A percentile compares a stretch with the other conserved stretches of the same genome.
phyloP scores from a whole-genome alignment of 1,140 invertebrate genomes.

The Nasonia longicornis region DNA sequence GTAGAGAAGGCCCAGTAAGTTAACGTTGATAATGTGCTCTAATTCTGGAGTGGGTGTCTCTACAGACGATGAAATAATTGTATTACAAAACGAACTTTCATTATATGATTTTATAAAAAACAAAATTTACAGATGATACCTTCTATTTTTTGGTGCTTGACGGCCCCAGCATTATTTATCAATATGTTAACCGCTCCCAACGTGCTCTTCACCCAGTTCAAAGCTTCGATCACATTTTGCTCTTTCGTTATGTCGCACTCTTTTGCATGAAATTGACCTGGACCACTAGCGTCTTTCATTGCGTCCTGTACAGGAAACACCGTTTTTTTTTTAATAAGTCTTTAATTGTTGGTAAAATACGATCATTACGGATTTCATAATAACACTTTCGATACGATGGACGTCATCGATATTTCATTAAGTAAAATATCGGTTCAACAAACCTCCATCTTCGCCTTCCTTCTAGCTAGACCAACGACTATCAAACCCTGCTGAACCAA shows the following conservation, averaged over 20 bases:
- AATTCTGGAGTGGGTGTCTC: neutral
- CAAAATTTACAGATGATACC: neutral
- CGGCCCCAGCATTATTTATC: constrained; percentile 76
- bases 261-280: constrained; percentile 58
- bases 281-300: constrained; percentile 49
- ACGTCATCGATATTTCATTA: neutral
- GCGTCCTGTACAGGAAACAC: constrained; percentile 37
- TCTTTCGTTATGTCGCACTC: constrained; percentile 74
- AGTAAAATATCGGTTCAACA: neutral
- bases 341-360: neutral
- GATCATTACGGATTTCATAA: neutral
- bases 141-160: neutral
- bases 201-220: constrained; percentile 70
- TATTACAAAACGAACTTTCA: no score
- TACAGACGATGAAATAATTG: neutral
- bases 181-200: constrained; percentile 75
- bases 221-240: constrained; percentile 71
- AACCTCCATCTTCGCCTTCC: constrained; percentile 17
- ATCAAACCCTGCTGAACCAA: constrained; percentile 71
- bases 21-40: constrained; percentile 58
- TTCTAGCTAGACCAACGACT: constrained; percentile 56
- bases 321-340: neutral
- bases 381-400: neutral
- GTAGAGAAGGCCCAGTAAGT: constrained; percentile 72
- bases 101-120: no score